phyloP scores from a whole-genome alignment of 2,888 invertebrate genomes.

The Malachius bipustulatus region DNA sequence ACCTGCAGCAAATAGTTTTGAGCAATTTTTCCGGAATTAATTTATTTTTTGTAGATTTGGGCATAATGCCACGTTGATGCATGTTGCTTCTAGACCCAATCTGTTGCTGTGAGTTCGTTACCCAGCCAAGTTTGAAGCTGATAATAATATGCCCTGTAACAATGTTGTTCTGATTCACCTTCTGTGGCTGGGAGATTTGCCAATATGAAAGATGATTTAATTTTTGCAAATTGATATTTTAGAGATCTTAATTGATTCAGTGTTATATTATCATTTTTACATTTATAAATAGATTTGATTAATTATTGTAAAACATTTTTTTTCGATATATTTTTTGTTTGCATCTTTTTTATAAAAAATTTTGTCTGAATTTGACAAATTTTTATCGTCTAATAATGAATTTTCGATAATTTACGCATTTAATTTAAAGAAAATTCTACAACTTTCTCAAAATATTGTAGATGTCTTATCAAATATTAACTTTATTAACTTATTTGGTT shows the following conservation, averaged over 20 bases:
- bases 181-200: conserved; percentile 19
- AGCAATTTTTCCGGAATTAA: conserved; percentile 16
- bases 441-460: conserved; percentile 1
- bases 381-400: conserved; percentile 13
- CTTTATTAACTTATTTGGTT: conserved; percentile 1
- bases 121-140: conserved; percentile 20
- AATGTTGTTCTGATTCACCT: conserved; percentile 20
- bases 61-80: conserved; percentile 14
- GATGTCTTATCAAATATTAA: neutral
- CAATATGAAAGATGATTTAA: conserved; percentile 17
- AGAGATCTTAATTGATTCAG: conserved; percentile 19
- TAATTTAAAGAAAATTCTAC: conserved; percentile 2
- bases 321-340: conserved; percentile 13
- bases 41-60: conserved; percentile 17
- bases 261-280: conserved; percentile 19
- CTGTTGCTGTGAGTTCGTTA: conserved; percentile 16
- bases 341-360: conserved; percentile 16
- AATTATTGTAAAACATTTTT: conserved; percentile 16
- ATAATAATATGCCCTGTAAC: conserved; percentile 18
- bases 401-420: conserved; percentile 5
- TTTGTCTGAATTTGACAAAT: conserved; percentile 12
- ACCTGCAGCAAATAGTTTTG: conserved; percentile 18
- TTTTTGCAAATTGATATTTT: conserved; percentile 17
- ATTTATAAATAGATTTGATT: conserved; percentile 18
- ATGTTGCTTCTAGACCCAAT: conserved; percentile 20